phyloP scores from a whole-genome alignment of 2,797 vertebrate genomes.

The Epinephelus awoara region DNA sequence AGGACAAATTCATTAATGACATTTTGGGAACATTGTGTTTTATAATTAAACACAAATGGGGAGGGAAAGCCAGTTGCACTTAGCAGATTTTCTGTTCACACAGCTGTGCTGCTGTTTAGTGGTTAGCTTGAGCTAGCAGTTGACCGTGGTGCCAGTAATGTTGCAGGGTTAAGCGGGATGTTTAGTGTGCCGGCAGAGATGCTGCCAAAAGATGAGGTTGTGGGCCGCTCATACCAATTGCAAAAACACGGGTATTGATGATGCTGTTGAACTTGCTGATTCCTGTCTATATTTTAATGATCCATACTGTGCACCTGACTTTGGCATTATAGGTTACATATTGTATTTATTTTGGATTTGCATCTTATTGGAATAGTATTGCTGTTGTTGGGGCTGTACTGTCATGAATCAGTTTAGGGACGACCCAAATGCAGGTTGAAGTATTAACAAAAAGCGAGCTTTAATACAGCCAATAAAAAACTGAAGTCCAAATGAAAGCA shows the following conservation, averaged over 20 bases:
- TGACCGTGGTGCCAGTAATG: background rate
- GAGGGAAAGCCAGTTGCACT: constrained; percentile 36
- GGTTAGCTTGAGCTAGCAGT: constrained; percentile 24
- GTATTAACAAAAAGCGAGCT: too few relatives aligned
- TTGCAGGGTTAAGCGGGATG: background rate
- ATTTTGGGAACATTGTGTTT: constrained; percentile 73
- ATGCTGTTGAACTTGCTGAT: background rate
- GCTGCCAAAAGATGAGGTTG: background rate
- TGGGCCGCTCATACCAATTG: background rate
- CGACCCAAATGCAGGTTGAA: too few relatives aligned
- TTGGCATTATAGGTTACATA: too few relatives aligned
- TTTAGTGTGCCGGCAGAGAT: background rate
- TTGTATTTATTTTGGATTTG: too few relatives aligned
- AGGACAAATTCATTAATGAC: constrained; percentile 68
- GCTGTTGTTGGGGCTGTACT: too few relatives aligned
- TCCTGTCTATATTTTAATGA: too few relatives aligned
- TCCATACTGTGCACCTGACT: too few relatives aligned
- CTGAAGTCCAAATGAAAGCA: too few relatives aligned
- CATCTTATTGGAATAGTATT: too few relatives aligned
- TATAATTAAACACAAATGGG: constrained; percentile 63
- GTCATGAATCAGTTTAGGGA: too few relatives aligned
- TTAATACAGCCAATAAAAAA: too few relatives aligned
- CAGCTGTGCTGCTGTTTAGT: constrained; percentile 35
- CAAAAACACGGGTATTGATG: background rate
- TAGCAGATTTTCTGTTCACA: constrained; percentile 45